Evolutionary conservation across 1,140 invertebrate species (phyloP), one percentile per base, ranked within the genome.

Genomic region (Ganaspis sp.): DNA sequence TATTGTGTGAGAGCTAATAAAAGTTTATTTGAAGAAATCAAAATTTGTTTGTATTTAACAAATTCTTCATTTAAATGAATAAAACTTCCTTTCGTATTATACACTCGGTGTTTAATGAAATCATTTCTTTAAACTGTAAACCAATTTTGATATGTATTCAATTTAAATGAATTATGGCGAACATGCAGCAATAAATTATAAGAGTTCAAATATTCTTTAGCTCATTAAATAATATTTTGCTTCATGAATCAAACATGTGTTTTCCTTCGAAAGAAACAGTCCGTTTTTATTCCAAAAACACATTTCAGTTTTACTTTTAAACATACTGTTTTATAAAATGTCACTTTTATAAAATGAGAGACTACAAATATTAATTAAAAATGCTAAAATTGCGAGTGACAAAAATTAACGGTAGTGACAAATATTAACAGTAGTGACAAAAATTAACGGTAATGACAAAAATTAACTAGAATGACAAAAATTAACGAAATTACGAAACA

Each of bases 21-120:
- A n/a, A 64, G 12, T 29, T 15, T 64, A 64, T 64, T 64, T 64
- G 54, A 23, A 29, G 58, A 29, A 64, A 29, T 64, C 23, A 29
- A 64, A 64, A 26, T 64, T 64, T 29, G 23, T 29, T 64, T 64
- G 26, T 26, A n/a, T 64, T 29, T 29, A 64, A 34, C 23, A 64
- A 64, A 64, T 64, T 64, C 6, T 34, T 64, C 11, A 64, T 26
- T 26, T 64, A 64, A n/a, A 64, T 29, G 5, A 64, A 29, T 29
- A 26, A 29, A 29, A 64, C 15, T 64, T 64, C n/a, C 11, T 64
- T 64, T 26, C 3, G 11, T 15, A 64, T 4, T 3, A 34, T 6
- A 29, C 58, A 64, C 21, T 64, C n/a, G 58, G 4, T 26, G 58
- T 26, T 64, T 29, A 64, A 15, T n/a, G 6, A 29, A 64, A 64